Percentiles rank a stretch among this genome's conserved stretches.
Conservation (phyloP, 2,113 vertebrate genomes). For the Echinops telfairi region DNA sequence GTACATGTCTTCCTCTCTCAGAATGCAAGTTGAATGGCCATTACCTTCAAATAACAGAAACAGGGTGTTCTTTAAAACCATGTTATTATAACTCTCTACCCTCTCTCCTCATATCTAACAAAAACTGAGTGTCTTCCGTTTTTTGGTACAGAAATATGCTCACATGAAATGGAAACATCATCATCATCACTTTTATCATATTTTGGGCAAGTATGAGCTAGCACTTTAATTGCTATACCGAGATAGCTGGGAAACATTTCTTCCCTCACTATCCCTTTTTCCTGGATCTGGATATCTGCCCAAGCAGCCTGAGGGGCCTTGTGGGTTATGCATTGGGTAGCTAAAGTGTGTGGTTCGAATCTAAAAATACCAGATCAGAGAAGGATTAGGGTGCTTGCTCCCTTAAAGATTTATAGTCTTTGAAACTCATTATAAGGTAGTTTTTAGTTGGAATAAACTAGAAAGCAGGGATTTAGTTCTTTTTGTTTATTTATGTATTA, state of each 20-base stretch:
- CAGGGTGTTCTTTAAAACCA: background rate
- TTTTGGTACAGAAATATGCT: background rate
- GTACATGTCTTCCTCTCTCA: background rate
- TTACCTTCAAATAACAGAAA: background rate
- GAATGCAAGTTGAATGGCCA: background rate
- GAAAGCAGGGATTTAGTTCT: no score
- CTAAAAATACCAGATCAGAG: no score
- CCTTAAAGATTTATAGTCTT: no score
- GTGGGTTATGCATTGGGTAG: no score
- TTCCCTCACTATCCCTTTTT: background rate
- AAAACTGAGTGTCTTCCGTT: background rate
- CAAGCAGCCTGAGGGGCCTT: no score
- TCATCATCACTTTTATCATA: background rate
- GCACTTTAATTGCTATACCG: no score
- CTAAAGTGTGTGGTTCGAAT: no score
- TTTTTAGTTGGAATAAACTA: no score
- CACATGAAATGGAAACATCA: no score
- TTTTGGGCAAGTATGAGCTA: background rate
- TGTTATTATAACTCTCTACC: background rate
- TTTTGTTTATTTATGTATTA: no score
- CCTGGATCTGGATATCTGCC: background rate
- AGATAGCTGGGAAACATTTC: background rate
- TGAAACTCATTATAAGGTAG: no score
- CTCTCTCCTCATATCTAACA: background rate
- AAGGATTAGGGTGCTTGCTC: no score